Evolutionary conservation across 2,888 invertebrate genomes (phyloP), one percentile per base, ranked within the genome.

Genomic region (Pollenia griseotomentosa): DNA sequence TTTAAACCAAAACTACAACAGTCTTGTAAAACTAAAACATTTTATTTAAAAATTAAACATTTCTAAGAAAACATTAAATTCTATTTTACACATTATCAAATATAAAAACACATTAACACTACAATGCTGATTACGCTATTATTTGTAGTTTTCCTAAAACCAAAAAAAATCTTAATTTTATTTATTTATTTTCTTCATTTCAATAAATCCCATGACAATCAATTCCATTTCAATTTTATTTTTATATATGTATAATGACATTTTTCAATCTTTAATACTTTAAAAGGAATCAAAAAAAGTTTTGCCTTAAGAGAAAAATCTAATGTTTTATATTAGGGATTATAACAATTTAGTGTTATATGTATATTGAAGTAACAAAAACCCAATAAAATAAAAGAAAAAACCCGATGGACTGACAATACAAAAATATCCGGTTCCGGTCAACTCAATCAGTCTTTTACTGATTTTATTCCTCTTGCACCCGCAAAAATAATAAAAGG

Each of bases 401-500:
- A 65, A 84, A 33, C 82, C 19, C 74, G 81, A 85, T 88, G 88
- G 86, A 88, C 85, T 88, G 86, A 78, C 81, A 82, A 77, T 81
- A 87, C 68, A 88, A 87, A 85, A 88, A 90, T 90, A 90, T 91
- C 90, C 90, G 91, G 89, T 90, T 90, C 90, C 89, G 90, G 91
- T 90, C 91, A 90, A 91, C 90, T 91, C 90, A 91, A 91, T 91
- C 91, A 91, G 90, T 90, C 89, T 89, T 83, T 65, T 74, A 77
- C 77, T 68, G 61, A 66, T 71, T 86, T 61, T 59, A 63, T 77
- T 57, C 71, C 75, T 70, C 23, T 71, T 74, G 53, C 14, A 51
- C 66, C 10, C 53, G 44, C 44, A 59, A 12, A 83, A 81, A 80
- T 65, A 82, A 81, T 16, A 66, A 23, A 65, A 83, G 6, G 33